These are phyloP conservation scores for Hemicentrotus pulcherrimus DNA, from an alignment of 35 echinoderm and acorn worm genomes.

Conservation along the genomic window DNA sequence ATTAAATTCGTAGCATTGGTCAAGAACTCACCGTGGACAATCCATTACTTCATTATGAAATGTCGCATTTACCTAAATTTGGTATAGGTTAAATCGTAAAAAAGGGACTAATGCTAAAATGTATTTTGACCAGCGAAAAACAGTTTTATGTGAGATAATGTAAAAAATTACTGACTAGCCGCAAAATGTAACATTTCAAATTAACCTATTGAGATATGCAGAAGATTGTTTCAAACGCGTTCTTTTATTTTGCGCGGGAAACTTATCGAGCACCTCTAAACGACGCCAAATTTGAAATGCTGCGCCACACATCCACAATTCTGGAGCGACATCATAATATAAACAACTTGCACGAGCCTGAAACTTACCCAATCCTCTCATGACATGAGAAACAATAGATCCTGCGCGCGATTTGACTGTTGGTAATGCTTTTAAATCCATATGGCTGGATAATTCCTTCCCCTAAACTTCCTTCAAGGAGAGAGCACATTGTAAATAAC, in stretches of 20 bases:
- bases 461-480: slow-evolving; percentile 43
- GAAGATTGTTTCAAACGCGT: background rate
- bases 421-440: slow-evolving; percentile 51
- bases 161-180: no score
- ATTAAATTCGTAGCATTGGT: no score
- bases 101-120: no score
- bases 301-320: background rate
- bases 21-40: no score
- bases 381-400: slow-evolving; percentile 49
- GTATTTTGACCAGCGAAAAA: no score
- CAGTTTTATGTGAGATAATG: no score
- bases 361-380: slow-evolving; percentile 37
- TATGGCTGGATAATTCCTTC: slow-evolving; percentile 21
- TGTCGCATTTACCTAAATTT: no score
- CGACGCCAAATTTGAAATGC: background rate
- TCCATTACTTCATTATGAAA: no score
- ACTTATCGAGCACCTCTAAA: background rate
- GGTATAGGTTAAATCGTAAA: no score
- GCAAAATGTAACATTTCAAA: no score
- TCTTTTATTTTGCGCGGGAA: background rate
- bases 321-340: background rate
- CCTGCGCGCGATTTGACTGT: slow-evolving; percentile 44
- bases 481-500: slow-evolving; percentile 41
- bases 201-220: background rate
- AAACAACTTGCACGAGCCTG: background rate